Conservation (phyloP, 2,797 vertebrate genomes). For the Acanthurus lineatus region DNA sequence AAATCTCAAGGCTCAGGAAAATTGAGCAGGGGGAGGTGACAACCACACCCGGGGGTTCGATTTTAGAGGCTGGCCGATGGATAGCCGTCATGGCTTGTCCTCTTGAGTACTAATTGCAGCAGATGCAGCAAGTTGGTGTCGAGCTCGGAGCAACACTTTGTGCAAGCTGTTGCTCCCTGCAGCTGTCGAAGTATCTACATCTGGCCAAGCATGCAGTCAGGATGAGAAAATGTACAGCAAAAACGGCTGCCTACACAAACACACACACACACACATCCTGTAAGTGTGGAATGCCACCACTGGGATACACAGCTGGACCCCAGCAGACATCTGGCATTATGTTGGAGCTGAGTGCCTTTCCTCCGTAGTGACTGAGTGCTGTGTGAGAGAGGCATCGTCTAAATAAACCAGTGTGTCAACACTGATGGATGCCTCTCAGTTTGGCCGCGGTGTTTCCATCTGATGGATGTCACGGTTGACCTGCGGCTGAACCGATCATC, state of each 20-base stretch:
- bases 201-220: constrained; percentile 60
- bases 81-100: constrained; percentile 10
- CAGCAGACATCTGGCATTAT: constrained; percentile 70
- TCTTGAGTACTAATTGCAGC: constrained; percentile 17
- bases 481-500: constrained; percentile 68
- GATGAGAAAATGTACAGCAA: constrained; percentile 59
- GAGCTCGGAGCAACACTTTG: constrained; percentile 36
- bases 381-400: constrained; percentile 24
- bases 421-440: constrained; percentile 39
- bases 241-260: constrained; percentile 49
- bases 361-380: constrained; percentile 36
- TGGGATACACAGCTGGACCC: constrained; percentile 70
- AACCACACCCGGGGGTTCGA: constrained; percentile 44
- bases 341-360: constrained; percentile 40
- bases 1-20: constrained; percentile 47
- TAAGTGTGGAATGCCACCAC: constrained; percentile 63
- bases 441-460: constrained; percentile 44
- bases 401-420: constrained; percentile 3
- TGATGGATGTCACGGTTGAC: constrained; percentile 62
- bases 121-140: constrained; percentile 44
- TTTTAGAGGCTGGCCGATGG: constrained; percentile 12
- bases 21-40: constrained; percentile 31
- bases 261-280: constrained; percentile 50
- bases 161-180: constrained; percentile 53
- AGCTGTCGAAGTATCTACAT: constrained; percentile 61